Evolutionary conservation across 2,113 vertebrate species (phyloP).

Genomic region (Casuarius casuarius): DNA sequence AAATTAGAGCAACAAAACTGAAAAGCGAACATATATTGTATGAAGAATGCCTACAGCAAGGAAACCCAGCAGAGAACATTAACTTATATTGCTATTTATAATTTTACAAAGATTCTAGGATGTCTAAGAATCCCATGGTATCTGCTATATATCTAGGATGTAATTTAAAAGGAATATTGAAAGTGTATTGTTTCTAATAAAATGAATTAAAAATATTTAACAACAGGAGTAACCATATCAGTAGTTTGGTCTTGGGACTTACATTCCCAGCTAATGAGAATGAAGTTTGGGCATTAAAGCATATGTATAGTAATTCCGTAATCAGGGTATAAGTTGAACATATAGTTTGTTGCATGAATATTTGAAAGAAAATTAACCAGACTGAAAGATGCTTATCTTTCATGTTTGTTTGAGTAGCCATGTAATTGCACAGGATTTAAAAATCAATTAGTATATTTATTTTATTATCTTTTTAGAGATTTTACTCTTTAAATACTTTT

Average conservation of each 20-base stretch:
- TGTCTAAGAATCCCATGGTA: not conserved
- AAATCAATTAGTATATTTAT: not conserved
- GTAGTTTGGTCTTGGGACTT: constrained; percentile 10
- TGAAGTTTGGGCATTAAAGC: not conserved
- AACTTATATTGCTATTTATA: not conserved
- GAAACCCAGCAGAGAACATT: not conserved
- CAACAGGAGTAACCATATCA: not conserved
- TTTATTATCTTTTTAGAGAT: not conserved
- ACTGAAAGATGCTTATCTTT: not conserved
- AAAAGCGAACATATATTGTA: not conserved
- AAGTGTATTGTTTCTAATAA: not conserved
- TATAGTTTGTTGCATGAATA: not conserved
- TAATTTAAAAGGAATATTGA: not conserved
- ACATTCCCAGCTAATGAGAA: not conserved
- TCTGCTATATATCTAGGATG: not conserved
- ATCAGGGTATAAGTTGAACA: not conserved
- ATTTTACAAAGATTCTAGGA: not conserved
- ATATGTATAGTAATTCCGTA: not conserved
- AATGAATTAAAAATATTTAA: not conserved
- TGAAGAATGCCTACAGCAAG: not conserved
- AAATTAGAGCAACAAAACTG: not conserved
- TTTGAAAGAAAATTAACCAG: not conserved
- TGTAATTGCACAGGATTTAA: not conserved
- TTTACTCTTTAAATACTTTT: not conserved
- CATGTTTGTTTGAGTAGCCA: not conserved